Percentiles rank a stretch among this genome's conserved stretches.
Conservation (phyloP, 1,140 invertebrate genomes). For the Philaenus spumarius region DNA sequence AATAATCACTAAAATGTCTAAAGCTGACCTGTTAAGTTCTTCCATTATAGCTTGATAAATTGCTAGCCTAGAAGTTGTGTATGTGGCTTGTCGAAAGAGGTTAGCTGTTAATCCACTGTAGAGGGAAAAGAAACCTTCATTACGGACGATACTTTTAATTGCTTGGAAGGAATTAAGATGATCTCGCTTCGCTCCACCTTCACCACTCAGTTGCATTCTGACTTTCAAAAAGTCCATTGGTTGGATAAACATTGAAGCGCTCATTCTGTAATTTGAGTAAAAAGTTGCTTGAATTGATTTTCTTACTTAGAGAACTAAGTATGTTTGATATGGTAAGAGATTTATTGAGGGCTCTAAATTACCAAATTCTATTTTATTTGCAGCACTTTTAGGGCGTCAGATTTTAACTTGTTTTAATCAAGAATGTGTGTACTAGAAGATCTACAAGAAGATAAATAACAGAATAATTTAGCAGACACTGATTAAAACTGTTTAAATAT, state of each 20-base stretch:
- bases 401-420: no score
- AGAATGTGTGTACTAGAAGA: no score
- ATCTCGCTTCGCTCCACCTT: slow-evolving; percentile 40
- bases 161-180: neutral
- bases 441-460: no score
- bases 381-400: no score
- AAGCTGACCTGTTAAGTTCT: neutral
- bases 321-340: no score
- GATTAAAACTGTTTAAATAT: no score
- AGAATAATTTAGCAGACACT: no score
- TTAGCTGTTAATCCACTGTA: neutral
- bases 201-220: slow-evolving; percentile 60
- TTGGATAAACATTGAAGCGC: slow-evolving; percentile 36
- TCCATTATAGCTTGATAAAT: neutral
- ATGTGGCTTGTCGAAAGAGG: neutral
- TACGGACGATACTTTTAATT: neutral
- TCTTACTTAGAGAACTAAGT: no score
- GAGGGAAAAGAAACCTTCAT: neutral
- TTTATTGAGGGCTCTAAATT: no score
- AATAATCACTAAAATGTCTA: no score
- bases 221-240: slow-evolving; percentile 65
- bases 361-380: no score
- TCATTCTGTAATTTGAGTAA: neutral
- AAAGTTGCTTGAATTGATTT: no score
- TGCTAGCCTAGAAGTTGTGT: neutral